phyloP scores from a whole-genome alignment of 2,888 invertebrate genomes.

The Chrysotoxum bicinctum region DNA sequence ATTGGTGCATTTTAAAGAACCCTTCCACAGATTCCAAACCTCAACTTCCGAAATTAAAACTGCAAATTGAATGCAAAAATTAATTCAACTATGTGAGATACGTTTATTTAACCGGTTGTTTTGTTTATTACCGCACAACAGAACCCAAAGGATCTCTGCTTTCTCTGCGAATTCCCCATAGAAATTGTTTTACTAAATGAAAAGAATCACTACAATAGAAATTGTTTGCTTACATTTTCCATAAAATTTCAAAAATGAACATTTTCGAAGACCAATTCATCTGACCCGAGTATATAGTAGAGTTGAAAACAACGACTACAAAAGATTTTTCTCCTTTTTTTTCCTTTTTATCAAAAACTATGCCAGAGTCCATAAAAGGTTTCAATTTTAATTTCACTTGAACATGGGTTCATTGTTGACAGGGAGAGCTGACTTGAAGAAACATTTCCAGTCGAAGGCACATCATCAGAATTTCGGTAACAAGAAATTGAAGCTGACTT shows the following conservation, averaged over 20 bases:
- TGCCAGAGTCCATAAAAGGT: constrained; percentile 8
- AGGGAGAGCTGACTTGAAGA: constrained; percentile 7
- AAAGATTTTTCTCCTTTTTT: neutral
- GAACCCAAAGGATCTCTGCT: neutral
- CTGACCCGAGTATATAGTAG: neutral
- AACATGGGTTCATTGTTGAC: constrained; percentile 14
- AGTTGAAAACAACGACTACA: neutral
- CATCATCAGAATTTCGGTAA: constrained; percentile 3
- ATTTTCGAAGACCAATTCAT: neutral
- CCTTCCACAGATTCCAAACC: too few relatives aligned
- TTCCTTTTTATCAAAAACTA: neutral
- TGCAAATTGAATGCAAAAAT: too few relatives aligned
- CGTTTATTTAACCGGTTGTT: too few relatives aligned
- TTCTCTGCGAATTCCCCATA: neutral
- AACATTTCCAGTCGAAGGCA: constrained; percentile 36
- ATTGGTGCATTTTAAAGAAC: too few relatives aligned
- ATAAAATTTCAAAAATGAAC: constrained; percentile 13
- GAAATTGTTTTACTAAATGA: neutral
- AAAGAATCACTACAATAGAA: neutral
- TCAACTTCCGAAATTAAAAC: too few relatives aligned
- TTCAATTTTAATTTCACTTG: constrained; percentile 15
- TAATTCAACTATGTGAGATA: too few relatives aligned
- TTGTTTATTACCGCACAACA: too few relatives aligned
- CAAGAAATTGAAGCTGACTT: constrained; percentile 18
- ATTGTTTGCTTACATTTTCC: neutral